Percentiles rank a stretch among this genome's conserved stretches.
These are phyloP conservation scores for Vidua chalybeata DNA, from an alignment of 2,113 vertebrate genomes.

Conservation along the genomic window DNA sequence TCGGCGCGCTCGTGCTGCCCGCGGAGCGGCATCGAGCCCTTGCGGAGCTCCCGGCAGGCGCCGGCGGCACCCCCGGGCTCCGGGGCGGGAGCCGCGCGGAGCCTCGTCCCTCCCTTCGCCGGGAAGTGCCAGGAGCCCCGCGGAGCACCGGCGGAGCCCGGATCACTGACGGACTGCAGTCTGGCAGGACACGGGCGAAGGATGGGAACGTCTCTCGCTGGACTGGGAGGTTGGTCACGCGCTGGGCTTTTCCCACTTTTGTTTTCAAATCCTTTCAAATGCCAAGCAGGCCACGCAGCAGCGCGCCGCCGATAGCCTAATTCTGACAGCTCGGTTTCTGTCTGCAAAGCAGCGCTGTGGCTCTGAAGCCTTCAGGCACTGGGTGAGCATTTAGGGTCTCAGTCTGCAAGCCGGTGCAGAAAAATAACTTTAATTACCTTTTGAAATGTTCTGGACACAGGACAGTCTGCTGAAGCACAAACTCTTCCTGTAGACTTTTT, in stretches of 20 bases:
- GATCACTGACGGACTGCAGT: not conserved
- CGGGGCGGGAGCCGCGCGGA: not conserved
- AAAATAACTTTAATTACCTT: not conserved
- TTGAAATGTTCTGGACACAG: not conserved
- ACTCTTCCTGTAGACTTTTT: not conserved
- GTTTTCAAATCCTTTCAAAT: not conserved
- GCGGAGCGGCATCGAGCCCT: not conserved
- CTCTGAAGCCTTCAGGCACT: not conserved
- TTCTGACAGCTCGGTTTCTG: not conserved
- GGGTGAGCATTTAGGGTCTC: not conserved
- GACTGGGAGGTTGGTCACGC: conserved; percentile 45
- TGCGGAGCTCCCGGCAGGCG: conserved; percentile 24
- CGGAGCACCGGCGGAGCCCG: conserved; percentile 19
- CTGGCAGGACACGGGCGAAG: conserved; percentile 40
- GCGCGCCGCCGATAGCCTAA: not conserved
- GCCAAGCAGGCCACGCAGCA: not conserved
- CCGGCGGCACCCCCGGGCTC: not conserved
- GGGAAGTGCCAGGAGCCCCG: not conserved
- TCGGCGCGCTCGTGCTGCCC: conserved; percentile 16
- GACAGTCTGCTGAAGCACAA: not conserved
- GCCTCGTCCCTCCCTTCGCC: not conserved
- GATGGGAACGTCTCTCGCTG: conserved; percentile 32
- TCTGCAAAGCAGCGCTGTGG: not conserved
- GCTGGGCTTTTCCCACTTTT: not conserved
- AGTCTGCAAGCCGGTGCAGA: not conserved